Conservation (phyloP, 2,797 vertebrate genomes). For the Otolemur crassicaudatus region DNA sequence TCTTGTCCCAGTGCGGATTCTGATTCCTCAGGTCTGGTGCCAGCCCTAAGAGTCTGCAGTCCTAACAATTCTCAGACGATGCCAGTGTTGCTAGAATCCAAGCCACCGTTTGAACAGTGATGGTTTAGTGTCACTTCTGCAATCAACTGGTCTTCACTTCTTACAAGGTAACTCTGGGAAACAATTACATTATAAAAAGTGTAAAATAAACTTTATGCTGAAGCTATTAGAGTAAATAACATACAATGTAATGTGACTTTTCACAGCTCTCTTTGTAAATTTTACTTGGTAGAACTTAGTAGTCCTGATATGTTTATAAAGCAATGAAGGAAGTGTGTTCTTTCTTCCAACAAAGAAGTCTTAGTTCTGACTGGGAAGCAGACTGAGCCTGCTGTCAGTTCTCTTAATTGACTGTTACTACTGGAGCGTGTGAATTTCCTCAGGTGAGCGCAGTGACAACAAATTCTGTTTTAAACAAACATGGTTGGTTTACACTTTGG, state of each 20-base stretch:
- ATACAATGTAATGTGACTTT: background rate
- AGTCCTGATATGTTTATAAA: background rate
- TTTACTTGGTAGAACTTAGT: background rate
- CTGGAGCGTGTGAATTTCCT: slow-evolving; percentile 50
- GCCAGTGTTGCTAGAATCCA: background rate
- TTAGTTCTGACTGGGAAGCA: slow-evolving; percentile 53
- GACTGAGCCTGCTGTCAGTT: background rate
- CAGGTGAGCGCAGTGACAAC: slow-evolving; percentile 32
- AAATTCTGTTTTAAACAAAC: slow-evolving; percentile 56
- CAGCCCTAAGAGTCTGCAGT: background rate
- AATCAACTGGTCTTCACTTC: background rate
- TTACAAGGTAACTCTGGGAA: background rate
- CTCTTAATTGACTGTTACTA: slow-evolving; percentile 17
- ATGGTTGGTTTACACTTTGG: background rate
- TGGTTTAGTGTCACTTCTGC: background rate
- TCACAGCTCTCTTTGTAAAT: slow-evolving; percentile 29
- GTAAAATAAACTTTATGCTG: background rate
- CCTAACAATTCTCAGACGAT: background rate
- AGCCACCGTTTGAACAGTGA: background rate
- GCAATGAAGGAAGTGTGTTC: background rate
- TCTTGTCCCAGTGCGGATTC: slow-evolving; percentile 1
- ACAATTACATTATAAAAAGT: background rate
- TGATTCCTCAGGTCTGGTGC: background rate
- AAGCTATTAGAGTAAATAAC: slow-evolving; percentile 8
- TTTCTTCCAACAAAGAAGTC: slow-evolving; percentile 58